phyloP scores from a whole-genome alignment of 1,140 invertebrate species.

The Adoxophyes honmai region DNA sequence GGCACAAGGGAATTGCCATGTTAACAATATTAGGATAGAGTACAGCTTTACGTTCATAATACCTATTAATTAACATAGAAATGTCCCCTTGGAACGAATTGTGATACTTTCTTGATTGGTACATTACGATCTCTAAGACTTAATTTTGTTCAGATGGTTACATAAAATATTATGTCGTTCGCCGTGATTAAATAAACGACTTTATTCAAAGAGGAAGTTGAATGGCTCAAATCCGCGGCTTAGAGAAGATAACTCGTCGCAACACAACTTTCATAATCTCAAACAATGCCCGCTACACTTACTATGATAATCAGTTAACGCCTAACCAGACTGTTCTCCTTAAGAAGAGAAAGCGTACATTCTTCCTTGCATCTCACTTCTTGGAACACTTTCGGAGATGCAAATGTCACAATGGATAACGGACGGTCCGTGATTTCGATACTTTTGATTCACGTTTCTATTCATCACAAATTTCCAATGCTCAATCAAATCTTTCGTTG shows the following conservation, averaged over 20 bases:
- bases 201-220: conserved; percentile 19
- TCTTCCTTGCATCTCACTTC: conserved; percentile 49
- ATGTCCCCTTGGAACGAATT: no score
- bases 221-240: conserved; percentile 19
- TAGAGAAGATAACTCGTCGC: conserved; percentile 23
- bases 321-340: conserved; percentile 57
- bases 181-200: conserved; percentile 19
- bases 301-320: conserved; percentile 64
- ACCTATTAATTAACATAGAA: no score
- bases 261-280: conserved; percentile 42
- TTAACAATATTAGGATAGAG: no score
- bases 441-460: conserved; percentile 38
- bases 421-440: conserved; percentile 45
- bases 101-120: no score
- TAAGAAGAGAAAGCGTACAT: conserved; percentile 61
- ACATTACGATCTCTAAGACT: no score
- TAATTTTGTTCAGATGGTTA: conserved; percentile 18
- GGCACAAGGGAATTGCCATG: no score
- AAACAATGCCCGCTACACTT: conserved; percentile 56
- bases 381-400: conserved; percentile 63
- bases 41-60: no score
- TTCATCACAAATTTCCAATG: neutral
- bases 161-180: conserved; percentile 24
- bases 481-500: no score
- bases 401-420: conserved; percentile 70